Base-by-base conservation (phyloP, 1,140 invertebrate species). In the Penaeus vannamei region DNA sequence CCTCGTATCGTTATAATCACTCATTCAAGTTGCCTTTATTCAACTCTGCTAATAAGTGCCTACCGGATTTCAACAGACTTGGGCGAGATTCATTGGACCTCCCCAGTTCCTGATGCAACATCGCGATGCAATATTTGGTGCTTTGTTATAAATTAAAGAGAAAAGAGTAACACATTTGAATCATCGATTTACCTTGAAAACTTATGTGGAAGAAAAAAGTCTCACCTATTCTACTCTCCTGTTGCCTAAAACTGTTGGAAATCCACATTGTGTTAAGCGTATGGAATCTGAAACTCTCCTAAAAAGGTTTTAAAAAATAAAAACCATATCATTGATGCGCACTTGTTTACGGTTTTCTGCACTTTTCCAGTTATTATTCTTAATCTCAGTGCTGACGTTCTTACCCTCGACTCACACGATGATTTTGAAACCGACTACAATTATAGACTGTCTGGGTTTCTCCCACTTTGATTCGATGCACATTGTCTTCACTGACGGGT, bases 21-120 rank as follows among this genome's bases (percentile, higher is more conserved):
- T 81, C 79, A 81, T 59, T 81, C 23, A 81, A 59, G 79, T 81
- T 81, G 79, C 79, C 79, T 81, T 81, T 81, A 81, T 59, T 81
- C 53, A 81, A 81, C 79, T 79, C 77, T 81, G 79, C 79, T 81
- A 81, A 81, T 81, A 81, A 81, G 79, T 81, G 79, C 79, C 79
- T 81, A 29, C 53, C 46, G 79, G 46, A 59, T 81, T 81, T 36
- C 79, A 81, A 81, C 79, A 81, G 79, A 59, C 60, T 81, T 81
- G 46, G 79, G 79, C 79, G 22, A 59, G 29, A 81, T 26, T 59
- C 46, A 29, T 59, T 29, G 53, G 79, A 81, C 53, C 22, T 81
- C 26, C 60, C 29, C 46, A 81, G 53, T 81, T 26, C 60, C 46
- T 59, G 42, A n/a, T 53, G 26, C 79, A 59, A 81, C 53, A 53